Percentiles rank a stretch among this genome's conserved stretches.
Evolutionary conservation across 2,888 invertebrate species (phyloP).

Genomic region (Machimus atricapillus): DNA sequence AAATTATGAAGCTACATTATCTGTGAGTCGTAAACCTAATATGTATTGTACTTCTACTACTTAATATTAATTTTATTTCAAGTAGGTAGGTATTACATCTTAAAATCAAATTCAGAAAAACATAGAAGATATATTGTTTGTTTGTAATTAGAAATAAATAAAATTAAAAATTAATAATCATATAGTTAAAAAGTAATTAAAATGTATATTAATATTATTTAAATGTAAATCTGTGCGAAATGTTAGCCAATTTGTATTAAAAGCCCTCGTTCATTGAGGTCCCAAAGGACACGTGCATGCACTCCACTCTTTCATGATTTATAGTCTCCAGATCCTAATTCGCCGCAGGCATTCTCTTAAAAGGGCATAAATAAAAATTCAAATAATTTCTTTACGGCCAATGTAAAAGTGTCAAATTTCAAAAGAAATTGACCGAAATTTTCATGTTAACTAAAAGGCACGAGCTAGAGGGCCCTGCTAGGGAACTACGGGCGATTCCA

Average conservation of each 20-base stretch:
- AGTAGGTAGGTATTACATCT: no score
- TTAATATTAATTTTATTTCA: no score
- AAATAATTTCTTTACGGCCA: constrained; percentile 3
- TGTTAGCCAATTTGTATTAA: background rate
- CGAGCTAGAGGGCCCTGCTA: background rate
- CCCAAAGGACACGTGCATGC: background rate
- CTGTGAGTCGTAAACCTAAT: no score
- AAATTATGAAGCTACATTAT: no score
- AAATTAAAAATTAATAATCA: no score
- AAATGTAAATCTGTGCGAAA: background rate
- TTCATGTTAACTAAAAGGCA: constrained; percentile 4
- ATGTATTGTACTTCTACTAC: no score
- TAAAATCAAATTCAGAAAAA: no score
- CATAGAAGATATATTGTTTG: no score
- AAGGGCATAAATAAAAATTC: constrained; percentile 17
- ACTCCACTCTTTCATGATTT: background rate
- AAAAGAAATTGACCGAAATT: constrained; percentile 36
- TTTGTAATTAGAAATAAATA: no score
- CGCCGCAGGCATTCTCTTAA: background rate
- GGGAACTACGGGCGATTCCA: constrained; percentile 25
- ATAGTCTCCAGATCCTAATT: background rate
- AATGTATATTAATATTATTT: no score
- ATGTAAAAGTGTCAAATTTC: constrained; percentile 40
- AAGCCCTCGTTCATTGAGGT: background rate
- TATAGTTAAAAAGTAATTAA: no score